A percentile compares a stretch with the other conserved stretches of the same genome.
Conservation (phyloP, 2,113 vertebrate species). For the Thalassoma bifasciatum region DNA sequence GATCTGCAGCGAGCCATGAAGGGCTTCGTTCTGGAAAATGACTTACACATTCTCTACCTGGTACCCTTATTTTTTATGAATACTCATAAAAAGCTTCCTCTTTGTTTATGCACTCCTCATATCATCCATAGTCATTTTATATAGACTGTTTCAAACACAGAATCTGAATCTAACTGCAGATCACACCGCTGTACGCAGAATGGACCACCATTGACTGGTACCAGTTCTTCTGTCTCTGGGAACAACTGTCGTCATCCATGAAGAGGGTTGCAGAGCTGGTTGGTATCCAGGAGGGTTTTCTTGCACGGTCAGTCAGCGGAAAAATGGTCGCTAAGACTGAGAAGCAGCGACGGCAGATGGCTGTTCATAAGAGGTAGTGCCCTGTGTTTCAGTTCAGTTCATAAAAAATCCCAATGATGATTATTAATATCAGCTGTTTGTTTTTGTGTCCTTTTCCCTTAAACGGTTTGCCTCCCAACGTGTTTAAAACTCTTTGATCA, state of each 20-base stretch:
- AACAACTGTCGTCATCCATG: slow-evolving; percentile 93
- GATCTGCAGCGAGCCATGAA: slow-evolving; percentile 98
- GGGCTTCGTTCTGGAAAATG: slow-evolving; percentile 96
- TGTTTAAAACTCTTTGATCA: not conserved
- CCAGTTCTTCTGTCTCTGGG: slow-evolving; percentile 96
- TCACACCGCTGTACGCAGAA: slow-evolving; percentile 95
- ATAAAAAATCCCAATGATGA: no score
- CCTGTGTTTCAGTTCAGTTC: no score
- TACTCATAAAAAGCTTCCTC: not conserved
- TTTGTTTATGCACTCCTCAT: not conserved
- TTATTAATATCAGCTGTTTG: no score
- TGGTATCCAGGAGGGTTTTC: slow-evolving; percentile 94
- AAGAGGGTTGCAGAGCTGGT: slow-evolving; percentile 96
- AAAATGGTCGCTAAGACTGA: slow-evolving; percentile 92
- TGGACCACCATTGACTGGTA: slow-evolving; percentile 98
- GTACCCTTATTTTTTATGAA: slow-evolving; percentile 74
- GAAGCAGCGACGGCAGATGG: slow-evolving; percentile 94
- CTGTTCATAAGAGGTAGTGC: slow-evolving; percentile 93
- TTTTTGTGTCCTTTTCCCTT: not conserved
- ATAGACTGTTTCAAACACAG: not conserved
- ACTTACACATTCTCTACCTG: slow-evolving; percentile 95
- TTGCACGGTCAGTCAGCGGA: slow-evolving; percentile 92
- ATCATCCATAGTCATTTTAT: not conserved
- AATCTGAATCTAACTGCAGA: slow-evolving; percentile 72
- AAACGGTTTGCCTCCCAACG: not conserved